Evolutionary conservation across 2,113 vertebrate genomes (phyloP).

Genomic region (Hiodon alosoides): DNA sequence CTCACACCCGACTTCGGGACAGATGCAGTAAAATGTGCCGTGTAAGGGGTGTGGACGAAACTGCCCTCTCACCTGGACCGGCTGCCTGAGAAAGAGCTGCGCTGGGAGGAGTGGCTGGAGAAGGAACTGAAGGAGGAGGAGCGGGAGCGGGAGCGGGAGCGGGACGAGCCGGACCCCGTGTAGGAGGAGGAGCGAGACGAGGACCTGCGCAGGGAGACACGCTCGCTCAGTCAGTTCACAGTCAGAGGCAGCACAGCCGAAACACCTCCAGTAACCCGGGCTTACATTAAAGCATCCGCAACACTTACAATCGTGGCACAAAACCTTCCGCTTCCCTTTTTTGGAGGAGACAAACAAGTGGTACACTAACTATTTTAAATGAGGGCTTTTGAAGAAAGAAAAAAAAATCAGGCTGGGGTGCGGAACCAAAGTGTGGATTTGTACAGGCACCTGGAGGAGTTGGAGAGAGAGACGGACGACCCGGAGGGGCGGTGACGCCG

Average conservation of each 20-base stretch:
- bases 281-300: not conserved
- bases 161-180: constrained; percentile 84
- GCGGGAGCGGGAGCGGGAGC: constrained; percentile 68
- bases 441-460: constrained; percentile 80
- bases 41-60: not conserved
- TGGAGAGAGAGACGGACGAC: constrained; percentile 84
- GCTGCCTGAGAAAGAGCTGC: constrained; percentile 91
- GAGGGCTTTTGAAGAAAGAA: too few species aligned
- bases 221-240: not conserved
- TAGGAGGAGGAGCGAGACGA: constrained; percentile 91
- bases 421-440: too few species aligned
- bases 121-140: constrained; percentile 93
- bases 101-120: constrained; percentile 89
- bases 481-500: constrained; percentile 81
- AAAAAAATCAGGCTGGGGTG: not conserved
- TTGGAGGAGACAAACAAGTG: too few species aligned
- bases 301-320: too few species aligned
- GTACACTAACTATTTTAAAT: too few species aligned
- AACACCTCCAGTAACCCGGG: not conserved
- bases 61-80: constrained; percentile 72
- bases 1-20: too few species aligned
- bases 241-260: not conserved
- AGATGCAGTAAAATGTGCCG: too few species aligned
- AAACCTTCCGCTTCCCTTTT: too few species aligned
- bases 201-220: constrained; percentile 63